Evolutionary conservation across 1,140 invertebrate species (phyloP), one percentile per base, ranked within the genome.

Genomic region (Harlomillsia oculata): DNA sequence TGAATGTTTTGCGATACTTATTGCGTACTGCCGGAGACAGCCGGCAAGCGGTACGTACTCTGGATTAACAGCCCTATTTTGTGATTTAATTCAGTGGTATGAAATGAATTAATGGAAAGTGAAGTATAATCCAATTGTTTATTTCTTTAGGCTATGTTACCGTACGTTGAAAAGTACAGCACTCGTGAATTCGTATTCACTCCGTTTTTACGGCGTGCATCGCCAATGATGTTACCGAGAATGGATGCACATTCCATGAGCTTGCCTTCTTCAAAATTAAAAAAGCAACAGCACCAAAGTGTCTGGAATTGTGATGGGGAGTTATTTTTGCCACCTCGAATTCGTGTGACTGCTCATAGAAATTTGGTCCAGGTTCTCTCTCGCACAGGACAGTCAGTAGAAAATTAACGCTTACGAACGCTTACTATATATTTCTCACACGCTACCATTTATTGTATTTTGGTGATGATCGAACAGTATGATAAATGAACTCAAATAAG

Each of bases 251-350:
- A 8, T 34, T 34, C 30, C 14, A 34, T 34, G 14, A 34, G 6
- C 6, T 34, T 8, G 6, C 6, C 14, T 8, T 34, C 6, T 34
- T 8, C 14, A 34, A 34, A 34, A 6, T 8, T 34, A 34, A 34
- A 34, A 8, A 8, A 46, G 48, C 62, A 56, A 26, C 60, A 60
- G 40, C 44, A 39, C 9, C 58, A 65, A 51, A 83, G 81, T 64
- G 78, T 83, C 20, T 91, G 87, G 87, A 89, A 90, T 67, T 89
- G 86, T 74, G 87, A 91, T 72, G 87, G 87, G 9, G 87, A 91
- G 70, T 73, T 89, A 18, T 72, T 89, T 40, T 72, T 49, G 9
- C 60, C 62, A 16, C 57, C 60, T 4, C 56, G 48, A 3, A 48
- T 65, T 29, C 49, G 58, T 16, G 64, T 65, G 8, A 58, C 57